These are phyloP conservation scores for Mystacornis crossleyi DNA, from an alignment of 2,113 vertebrate genomes.

Conservation along the genomic window DNA sequence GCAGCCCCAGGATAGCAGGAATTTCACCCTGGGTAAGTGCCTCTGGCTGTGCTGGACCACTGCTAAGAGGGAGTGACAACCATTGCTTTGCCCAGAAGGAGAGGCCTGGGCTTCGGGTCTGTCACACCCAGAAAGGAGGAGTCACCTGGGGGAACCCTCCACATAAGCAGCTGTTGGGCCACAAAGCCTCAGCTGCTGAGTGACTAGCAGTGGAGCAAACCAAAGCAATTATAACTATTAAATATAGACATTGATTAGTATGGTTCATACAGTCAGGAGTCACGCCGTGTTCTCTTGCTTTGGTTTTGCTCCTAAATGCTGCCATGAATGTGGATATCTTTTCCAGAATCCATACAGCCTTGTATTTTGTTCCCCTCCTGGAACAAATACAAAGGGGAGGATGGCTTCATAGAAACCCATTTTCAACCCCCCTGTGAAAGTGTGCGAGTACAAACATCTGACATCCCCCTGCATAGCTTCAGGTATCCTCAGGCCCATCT, in stretches of 20 bases:
- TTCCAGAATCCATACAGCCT: background rate
- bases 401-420: background rate
- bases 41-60: background rate
- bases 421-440: background rate
- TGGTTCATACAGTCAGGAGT: background rate
- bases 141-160: background rate
- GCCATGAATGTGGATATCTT: background rate
- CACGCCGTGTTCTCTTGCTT: background rate
- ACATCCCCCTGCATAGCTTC: background rate
- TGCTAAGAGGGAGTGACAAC: background rate
- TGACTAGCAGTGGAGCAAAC: background rate
- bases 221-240: background rate
- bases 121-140: background rate
- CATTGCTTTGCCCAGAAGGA: background rate
- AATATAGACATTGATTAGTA: background rate
- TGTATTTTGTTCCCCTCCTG: background rate
- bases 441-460: background rate
- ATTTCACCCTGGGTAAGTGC: background rate
- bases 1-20: background rate
- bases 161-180: background rate
- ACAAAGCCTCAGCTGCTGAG: background rate
- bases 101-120: background rate
- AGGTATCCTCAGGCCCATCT: background rate
- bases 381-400: background rate
- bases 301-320: background rate